Conservation (phyloP, 2,113 vertebrate genomes). For the Orthochromis indermauri region DNA sequence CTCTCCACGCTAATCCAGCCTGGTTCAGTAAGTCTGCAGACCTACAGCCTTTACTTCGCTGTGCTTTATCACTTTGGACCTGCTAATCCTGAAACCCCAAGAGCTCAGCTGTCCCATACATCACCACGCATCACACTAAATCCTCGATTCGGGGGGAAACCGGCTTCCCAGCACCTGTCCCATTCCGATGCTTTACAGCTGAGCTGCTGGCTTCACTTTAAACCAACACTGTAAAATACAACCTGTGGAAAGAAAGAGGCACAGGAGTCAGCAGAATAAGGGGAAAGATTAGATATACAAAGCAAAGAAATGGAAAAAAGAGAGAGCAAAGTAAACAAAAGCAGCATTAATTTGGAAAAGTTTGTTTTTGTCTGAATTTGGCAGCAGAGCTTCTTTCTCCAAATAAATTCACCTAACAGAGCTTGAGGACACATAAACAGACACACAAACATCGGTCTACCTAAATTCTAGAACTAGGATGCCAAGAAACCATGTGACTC, state of each 20-base stretch:
- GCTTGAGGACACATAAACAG: background rate
- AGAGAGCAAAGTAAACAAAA: background rate
- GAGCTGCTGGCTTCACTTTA: conserved; percentile 23
- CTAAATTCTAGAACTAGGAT: conserved; percentile 13
- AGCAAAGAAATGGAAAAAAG: background rate
- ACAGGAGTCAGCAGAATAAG: background rate
- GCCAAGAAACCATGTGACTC: conserved; percentile 17
- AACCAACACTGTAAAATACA: background rate
- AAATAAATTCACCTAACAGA: background rate
- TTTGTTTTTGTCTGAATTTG: background rate
- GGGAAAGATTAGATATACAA: background rate
- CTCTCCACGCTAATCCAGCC: background rate
- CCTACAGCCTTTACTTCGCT: background rate
- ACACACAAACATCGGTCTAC: background rate
- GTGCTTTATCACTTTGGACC: conserved; percentile 40
- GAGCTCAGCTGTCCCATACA: conserved; percentile 39
- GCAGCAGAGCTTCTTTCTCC: background rate
- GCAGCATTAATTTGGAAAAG: background rate
- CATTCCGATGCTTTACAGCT: conserved; percentile 29
- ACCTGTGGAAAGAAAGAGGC: background rate
- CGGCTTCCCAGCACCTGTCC: conserved; percentile 37
- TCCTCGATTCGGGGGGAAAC: conserved; percentile 15
- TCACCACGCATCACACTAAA: conserved; percentile 28
- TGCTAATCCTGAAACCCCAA: conserved; percentile 22
- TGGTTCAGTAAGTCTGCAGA: conserved; percentile 2